These are phyloP conservation scores for Scartelaos histophorus DNA, from an alignment of 2,113 vertebrate genomes.

Conservation along the genomic window DNA sequence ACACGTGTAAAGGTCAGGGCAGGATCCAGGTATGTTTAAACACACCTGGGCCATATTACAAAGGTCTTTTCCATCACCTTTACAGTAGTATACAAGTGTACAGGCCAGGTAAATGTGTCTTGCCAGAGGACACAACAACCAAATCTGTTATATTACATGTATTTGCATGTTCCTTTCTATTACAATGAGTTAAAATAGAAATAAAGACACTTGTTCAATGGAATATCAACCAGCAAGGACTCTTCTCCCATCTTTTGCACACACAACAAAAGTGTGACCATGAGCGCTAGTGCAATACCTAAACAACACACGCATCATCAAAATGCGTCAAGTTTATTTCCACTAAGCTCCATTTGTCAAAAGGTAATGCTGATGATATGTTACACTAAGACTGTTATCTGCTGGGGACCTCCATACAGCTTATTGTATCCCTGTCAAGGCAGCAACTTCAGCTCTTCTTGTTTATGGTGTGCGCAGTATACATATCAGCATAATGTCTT, in stretches of 20 bases:
- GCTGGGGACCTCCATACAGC: constrained; percentile 6
- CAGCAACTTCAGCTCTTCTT: constrained; percentile 25
- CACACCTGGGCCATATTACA: no score
- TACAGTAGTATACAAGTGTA: background rate
- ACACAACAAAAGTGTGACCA: constrained; percentile 23
- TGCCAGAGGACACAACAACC: background rate
- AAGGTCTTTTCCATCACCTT: background rate
- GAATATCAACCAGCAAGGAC: constrained; percentile 5
- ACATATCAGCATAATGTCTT: constrained; percentile 48
- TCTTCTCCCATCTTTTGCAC: constrained; percentile 66
- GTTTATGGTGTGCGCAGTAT: constrained; percentile 13
- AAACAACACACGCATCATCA: constrained; percentile 5
- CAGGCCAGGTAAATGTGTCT: background rate
- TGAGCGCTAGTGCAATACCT: background rate
- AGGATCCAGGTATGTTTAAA: no score
- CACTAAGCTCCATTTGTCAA: constrained; percentile 24
- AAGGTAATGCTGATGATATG: background rate
- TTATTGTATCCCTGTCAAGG: constrained; percentile 34
- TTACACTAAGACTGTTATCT: background rate
- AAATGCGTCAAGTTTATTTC: background rate
- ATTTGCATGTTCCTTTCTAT: constrained; percentile 3
- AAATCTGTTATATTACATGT: background rate
- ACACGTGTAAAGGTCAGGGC: background rate
- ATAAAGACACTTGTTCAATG: constrained; percentile 27
- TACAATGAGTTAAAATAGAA: background rate